Base-by-base conservation (phyloP, 2,888 invertebrate species). In the Caenorhabditis panamensis region DNA sequence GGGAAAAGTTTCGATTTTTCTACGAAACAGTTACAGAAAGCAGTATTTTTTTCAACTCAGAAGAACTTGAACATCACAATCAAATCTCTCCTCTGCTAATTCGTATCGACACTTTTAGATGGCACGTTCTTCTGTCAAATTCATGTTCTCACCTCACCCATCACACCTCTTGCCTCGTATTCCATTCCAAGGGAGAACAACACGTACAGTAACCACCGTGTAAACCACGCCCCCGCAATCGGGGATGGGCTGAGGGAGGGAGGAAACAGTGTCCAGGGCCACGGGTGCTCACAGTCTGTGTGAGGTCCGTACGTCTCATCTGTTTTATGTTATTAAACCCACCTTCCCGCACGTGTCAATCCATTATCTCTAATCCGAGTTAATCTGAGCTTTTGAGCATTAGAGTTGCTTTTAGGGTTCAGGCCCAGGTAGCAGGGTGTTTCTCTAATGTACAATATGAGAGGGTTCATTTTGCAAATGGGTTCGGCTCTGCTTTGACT, bases 81-180 rank as follows among this genome's bases (percentile, higher is more conserved):
- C 6, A 41, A 41, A 41, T n/a, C 13, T 41, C 13, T 2, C 13
- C 6, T 11, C 11, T 2, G 41, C 13, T 41, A 13, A 41, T 41
- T 41, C 41, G 41, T 41, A 6, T 41, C 41, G 41, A 41, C 41
- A 41, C 41, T 41, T 41, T 13, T 41, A 2, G 13, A 41, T 41
- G 2, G 13, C 41, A 11, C 18, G 18, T 47, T 47, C 20, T 20
- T 6, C 20, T 47, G 47, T 47, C 47, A 47, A 18, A 18, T 47
- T 47, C 20, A 18, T 47, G 47, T 47, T 47, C 47, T 47, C 47
- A 47, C 47, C 47, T 47, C 16, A 41, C 41, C n/a, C 41, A 41
- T 9, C 41, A 41, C 41, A 41, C 41, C 13, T 41, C 41, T 41
- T 41, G 13, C 41, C 13, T 41, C 41, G 5, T 41, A 6, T 31